Base-by-base conservation (phyloP, 2,113 vertebrate species). In the Hemibagrus wyckioides region DNA sequence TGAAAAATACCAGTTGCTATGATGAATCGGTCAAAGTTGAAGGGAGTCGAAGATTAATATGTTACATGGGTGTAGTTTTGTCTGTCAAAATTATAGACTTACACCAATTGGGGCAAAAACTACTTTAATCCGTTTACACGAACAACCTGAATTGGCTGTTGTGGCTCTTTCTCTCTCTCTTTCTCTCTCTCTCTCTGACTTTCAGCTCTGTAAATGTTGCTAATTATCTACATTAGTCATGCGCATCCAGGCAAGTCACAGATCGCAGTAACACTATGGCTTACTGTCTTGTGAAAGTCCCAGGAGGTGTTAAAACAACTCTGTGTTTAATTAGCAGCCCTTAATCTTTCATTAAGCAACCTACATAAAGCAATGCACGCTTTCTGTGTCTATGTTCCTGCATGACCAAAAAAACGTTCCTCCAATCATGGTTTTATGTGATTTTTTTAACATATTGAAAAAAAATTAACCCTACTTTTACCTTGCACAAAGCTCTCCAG, bases 141-240 rank as follows among this genome's bases (percentile, higher is more conserved):
- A 85, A 65, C 23, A 65, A 33, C 9, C n/a, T 80, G 59, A 59
- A 61, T 39, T 21, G 36, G 33, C 30, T 25, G 33, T 36, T 23
- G 23, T 5, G 4, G 30, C n/a, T 63, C 44, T 69, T 2, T 52
- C 6, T 61, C 21, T 73, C 85, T 79, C 61, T 63, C n/a, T 54
- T 28, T 36, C n/a, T 21, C 48, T 80, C 75, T 77, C 44, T 33
- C 5, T 80, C 36, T 81, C 13, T 59, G 10, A 11, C 63, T 82
- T 67, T 73, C 50, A 65, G 56, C 54, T 85, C 84, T 86, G 82
- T 90, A 86, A 93, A 91, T 90, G 91, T 91, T 90, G 86, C 85
- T 92, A 91, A 91, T 89, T 91, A 90, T 87, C 77, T 41, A 80
- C 67, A 89, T 94, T 91, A 93, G 92, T 93, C 92, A 94, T 63